Evolutionary conservation across 2,113 vertebrate genomes (phyloP).

Genomic region (Upupa epops): DNA sequence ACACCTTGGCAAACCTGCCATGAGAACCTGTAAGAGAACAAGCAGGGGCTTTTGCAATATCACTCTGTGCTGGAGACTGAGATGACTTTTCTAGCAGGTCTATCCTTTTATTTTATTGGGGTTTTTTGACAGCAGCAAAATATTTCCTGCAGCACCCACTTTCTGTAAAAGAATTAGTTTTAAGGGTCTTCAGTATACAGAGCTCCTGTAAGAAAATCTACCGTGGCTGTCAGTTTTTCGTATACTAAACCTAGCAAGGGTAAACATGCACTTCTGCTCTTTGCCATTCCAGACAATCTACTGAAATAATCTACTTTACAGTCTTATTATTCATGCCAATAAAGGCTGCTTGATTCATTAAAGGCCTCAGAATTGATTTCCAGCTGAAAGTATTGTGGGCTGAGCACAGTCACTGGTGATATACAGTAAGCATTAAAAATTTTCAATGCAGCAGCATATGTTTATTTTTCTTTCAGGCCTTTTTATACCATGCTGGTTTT

Average conservation of each 20-base stretch:
- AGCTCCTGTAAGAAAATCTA: background rate
- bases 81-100: background rate
- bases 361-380: background rate
- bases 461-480: conserved; percentile 30
- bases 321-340: background rate
- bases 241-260: background rate
- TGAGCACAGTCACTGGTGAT: background rate
- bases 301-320: conserved; percentile 26
- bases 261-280: background rate
- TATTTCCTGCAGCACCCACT: background rate
- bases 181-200: background rate
- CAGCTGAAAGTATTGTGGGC: background rate
- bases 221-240: background rate
- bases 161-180: background rate
- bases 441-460: background rate
- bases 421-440: background rate
- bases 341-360: conserved; percentile 3
- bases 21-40: conserved; percentile 2
- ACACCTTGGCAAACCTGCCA: background rate
- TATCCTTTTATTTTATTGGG: too few relatives aligned
- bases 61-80: background rate
- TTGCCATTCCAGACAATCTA: background rate
- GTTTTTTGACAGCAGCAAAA: background rate
- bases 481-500: background rate
- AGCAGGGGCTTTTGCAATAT: background rate